A percentile compares a stretch with the other conserved stretches of the same genome.
Conservation (phyloP, 1,140 invertebrate species). For the Trichogramma pretiosum region DNA sequence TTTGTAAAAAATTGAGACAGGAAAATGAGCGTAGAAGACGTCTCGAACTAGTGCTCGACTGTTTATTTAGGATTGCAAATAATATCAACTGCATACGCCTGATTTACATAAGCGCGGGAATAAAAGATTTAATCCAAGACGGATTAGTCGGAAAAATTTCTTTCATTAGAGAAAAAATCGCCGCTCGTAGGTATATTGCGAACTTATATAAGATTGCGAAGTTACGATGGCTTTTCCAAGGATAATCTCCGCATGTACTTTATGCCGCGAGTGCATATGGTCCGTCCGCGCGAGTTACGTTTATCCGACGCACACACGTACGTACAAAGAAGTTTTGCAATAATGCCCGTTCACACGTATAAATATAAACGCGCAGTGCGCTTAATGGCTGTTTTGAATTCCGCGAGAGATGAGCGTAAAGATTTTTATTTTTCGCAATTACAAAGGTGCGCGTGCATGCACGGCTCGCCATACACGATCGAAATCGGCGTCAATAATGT, state of each 20-base stretch:
- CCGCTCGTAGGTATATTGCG: conserved; percentile 1
- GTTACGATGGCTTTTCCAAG: conserved; percentile 8
- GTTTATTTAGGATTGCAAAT: too few species aligned
- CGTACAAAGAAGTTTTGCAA: conserved; percentile 9
- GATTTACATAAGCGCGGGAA: too few species aligned
- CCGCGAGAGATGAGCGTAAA: background rate
- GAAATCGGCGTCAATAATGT: background rate
- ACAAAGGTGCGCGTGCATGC: background rate
- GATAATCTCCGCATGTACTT: conserved; percentile 9
- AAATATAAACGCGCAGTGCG: too few species aligned
- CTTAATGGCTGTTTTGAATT: conserved; percentile 13
- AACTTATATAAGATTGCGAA: conserved; percentile 13
- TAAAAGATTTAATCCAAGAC: background rate
- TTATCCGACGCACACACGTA: too few species aligned
- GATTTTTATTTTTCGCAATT: conserved; percentile 6
- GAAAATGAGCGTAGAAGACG: too few species aligned
- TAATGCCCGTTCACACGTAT: background rate
- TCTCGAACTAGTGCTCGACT: too few species aligned
- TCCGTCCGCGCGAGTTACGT: too few species aligned
- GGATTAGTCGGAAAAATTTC: conserved; percentile 9
- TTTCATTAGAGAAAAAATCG: too few species aligned
- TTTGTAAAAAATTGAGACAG: too few species aligned
- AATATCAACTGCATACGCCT: too few species aligned
- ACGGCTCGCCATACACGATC: too few species aligned
- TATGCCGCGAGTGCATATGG: background rate